Evolutionary conservation across 2,113 vertebrate species (phyloP).

Genomic region (Glaucomys volans): DNA sequence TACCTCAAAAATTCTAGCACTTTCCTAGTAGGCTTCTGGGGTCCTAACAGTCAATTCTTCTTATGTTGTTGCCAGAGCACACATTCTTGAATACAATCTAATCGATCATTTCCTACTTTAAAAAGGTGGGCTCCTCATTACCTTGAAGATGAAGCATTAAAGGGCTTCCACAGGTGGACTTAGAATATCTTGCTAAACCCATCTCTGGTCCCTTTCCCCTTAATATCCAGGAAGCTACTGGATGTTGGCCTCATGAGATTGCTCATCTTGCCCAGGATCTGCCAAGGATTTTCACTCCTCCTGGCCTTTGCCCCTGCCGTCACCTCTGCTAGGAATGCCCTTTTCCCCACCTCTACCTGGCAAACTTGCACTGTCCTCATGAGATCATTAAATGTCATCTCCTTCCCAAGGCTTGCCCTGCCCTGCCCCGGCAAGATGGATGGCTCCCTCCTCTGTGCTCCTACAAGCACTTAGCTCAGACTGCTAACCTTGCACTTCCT

Average conservation of each 20-base stretch:
- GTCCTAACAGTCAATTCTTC: neutral
- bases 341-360: neutral
- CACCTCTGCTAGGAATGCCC: neutral
- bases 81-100: neutral
- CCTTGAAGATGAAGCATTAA: neutral
- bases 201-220: neutral
- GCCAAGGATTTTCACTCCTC: neutral
- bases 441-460: neutral
- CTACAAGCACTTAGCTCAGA: constrained; percentile 48
- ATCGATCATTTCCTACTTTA: neutral
- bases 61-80: neutral
- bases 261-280: neutral
- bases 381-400: neutral
- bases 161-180: neutral
- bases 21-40: neutral
- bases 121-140: neutral
- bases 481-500: constrained; percentile 47
- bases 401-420: neutral
- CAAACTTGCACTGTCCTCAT: neutral
- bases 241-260: neutral
- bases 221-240: neutral
- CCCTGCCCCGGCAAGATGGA: constrained; percentile 6
- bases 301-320: neutral
- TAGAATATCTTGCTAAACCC: neutral
- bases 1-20: neutral